Conservation (phyloP, 2,797 vertebrate genomes). For the Leptatherina wallacei region DNA sequence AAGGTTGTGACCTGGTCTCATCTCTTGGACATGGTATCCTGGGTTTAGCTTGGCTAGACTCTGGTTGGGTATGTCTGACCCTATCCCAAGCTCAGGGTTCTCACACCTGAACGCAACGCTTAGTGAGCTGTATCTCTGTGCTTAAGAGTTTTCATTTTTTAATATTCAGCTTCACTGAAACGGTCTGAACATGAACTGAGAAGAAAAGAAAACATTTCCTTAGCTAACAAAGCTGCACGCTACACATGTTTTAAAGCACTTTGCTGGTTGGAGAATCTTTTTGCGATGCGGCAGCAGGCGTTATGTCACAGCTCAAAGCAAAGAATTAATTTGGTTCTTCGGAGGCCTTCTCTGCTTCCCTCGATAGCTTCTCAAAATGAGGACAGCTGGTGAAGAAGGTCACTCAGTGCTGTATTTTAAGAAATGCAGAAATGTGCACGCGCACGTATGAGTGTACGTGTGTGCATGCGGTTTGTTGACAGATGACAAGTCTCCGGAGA, state of each 20-base stretch:
- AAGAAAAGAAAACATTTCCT: background rate
- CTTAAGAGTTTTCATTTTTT: background rate
- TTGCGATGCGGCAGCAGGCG: slow-evolving; percentile 49
- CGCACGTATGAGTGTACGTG: slow-evolving; percentile 7
- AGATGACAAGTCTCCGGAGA: slow-evolving; percentile 76
- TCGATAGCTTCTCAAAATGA: slow-evolving; percentile 80
- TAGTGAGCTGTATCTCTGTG: background rate
- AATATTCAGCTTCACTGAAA: background rate
- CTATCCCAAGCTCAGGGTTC: slow-evolving; percentile 34
- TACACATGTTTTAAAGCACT: background rate
- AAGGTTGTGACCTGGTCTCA: slow-evolving; percentile 44
- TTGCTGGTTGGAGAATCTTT: slow-evolving; percentile 18
- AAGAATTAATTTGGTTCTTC: slow-evolving; percentile 75
- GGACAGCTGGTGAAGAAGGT: slow-evolving; percentile 86
- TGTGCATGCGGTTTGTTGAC: slow-evolving; percentile 73
- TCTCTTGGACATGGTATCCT: slow-evolving; percentile 29
- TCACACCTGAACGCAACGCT: slow-evolving; percentile 2
- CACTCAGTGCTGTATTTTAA: slow-evolving; percentile 81
- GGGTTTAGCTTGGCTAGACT: slow-evolving; percentile 48
- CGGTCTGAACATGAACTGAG: background rate
- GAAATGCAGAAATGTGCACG: slow-evolving; percentile 67
- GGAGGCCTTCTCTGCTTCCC: slow-evolving; percentile 75
- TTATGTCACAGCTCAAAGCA: slow-evolving; percentile 71
- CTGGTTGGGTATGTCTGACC: slow-evolving; percentile 32
- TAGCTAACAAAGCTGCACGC: slow-evolving; percentile 1